phyloP scores from a whole-genome alignment of 1,140 invertebrate species.

The Diprion similis region DNA sequence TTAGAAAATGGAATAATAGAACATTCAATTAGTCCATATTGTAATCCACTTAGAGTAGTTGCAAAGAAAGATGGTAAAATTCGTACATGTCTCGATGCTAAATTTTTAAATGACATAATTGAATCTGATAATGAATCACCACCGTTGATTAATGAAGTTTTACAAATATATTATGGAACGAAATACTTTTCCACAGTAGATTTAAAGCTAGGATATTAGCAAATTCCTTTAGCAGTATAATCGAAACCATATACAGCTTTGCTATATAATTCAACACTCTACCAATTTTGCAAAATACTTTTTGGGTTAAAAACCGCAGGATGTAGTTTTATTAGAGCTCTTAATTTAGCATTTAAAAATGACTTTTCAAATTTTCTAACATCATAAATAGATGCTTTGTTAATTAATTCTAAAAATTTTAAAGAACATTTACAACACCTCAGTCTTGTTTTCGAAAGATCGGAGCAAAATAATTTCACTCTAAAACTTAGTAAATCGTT shows the following conservation, averaged over 20 bases:
- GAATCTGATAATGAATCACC: too few species aligned
- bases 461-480: conserved; percentile 24
- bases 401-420: conserved; percentile 28
- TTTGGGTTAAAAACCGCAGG: conserved; percentile 24
- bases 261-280: conserved; percentile 31
- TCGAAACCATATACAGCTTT: conserved; percentile 47
- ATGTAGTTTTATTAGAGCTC: conserved; percentile 25
- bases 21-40: conserved; percentile 38
- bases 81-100: conserved; percentile 45
- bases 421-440: conserved; percentile 19
- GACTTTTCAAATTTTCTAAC: conserved; percentile 24
- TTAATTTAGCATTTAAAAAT: conserved; percentile 7
- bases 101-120: conserved; percentile 43
- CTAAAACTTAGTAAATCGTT: conserved; percentile 21
- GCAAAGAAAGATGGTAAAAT: conserved; percentile 38
- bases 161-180: conserved; percentile 35
- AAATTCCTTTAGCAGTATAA: conserved; percentile 38
- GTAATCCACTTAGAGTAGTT: conserved; percentile 45
- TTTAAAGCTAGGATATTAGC: conserved; percentile 48
- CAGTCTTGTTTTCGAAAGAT: conserved; percentile 18
- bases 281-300: conserved; percentile 27
- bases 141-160: conserved; percentile 37
- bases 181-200: conserved; percentile 44
- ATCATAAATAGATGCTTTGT: conserved; percentile 33
- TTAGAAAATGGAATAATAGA: conserved; percentile 28